Evolutionary conservation across 2,113 vertebrate species (phyloP).

Genomic region (Pristiophorus japonicus): DNA sequence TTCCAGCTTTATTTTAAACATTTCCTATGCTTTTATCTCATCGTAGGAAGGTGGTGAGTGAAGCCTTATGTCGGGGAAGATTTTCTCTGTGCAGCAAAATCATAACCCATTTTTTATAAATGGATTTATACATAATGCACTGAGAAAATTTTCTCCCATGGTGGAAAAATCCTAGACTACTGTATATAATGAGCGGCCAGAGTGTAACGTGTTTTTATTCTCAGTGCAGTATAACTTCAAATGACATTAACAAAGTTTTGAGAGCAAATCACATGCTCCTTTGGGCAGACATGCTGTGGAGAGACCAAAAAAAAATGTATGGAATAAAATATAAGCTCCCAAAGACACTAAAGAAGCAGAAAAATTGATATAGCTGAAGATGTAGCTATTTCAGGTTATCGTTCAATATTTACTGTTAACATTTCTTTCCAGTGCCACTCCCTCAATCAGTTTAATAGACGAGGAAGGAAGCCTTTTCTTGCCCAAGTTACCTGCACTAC

Average conservation of each 20-base stretch:
- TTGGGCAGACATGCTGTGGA: neutral
- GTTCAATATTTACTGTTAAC: neutral
- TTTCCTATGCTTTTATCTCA: neutral
- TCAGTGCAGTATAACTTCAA: neutral
- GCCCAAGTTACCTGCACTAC: conserved; percentile 82
- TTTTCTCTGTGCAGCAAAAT: neutral
- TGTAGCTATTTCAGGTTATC: neutral
- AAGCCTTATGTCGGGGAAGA: neutral
- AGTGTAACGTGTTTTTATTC: neutral
- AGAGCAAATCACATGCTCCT: neutral
- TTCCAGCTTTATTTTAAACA: neutral
- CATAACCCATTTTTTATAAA: neutral
- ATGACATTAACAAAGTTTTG: neutral
- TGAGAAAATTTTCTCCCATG: neutral
- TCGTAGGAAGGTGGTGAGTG: neutral
- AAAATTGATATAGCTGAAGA: neutral
- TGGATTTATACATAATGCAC: neutral
- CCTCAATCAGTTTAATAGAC: conserved; percentile 81
- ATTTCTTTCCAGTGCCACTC: conserved; percentile 63
- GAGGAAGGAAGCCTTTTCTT: conserved; percentile 87
- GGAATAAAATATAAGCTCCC: neutral
- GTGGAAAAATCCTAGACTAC: neutral
- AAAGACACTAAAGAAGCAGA: neutral
- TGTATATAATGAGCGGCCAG: neutral
- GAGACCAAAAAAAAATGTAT: too few relatives aligned